Base-by-base conservation (phyloP, 1,140 invertebrate species). In the Zaprionus capensis region DNA sequence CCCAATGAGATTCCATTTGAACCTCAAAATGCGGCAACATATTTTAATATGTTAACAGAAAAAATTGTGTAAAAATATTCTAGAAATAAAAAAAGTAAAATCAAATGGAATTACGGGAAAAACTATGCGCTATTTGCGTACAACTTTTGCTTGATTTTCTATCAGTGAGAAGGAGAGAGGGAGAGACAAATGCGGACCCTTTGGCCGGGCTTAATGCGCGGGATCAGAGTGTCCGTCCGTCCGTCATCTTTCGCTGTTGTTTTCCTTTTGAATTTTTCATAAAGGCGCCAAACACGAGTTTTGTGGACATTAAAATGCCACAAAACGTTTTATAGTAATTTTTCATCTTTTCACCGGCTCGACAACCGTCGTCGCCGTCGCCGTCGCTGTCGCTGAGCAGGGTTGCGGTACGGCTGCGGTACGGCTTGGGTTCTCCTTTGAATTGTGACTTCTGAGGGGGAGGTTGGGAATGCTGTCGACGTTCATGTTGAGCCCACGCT, bases 321-420 rank as follows among this genome's bases (percentile, higher is more conserved):
- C 88, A 91, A 91, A 91, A 84, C 88, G 87, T 91, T 91, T 91
- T 83, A 91, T 91, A 91, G 87, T 91, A 91, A 91, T 91, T 91
- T 91, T 91, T 91, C 87, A 91, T 86, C 76, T 87, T 91, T 84
- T 85, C 86, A 68, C 44, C 84, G 76, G 61, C 34, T 65, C 66
- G 24, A 36, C 41, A 26, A 31, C 34, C 56, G 69, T 70, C 59
- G 57, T n/a, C 49, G 17, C 31, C 28, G 5, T 49, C 46, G 15
- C 44, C 17, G 15, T n/a, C 5, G 17, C 44, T 15, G 49, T 24
- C 49, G 4, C 22, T 56, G 53, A 26, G 24, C 31, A 38, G 34
- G 53, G 22, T 41, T 24, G 51, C 15, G 17, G 31, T 26, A 46
- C 20, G 22, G 31, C 38, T n/a, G 26, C 15, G 46, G 49, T 15